Conservation (phyloP, 92 coral and sea anemone species). For the Bergia sp. region DNA sequence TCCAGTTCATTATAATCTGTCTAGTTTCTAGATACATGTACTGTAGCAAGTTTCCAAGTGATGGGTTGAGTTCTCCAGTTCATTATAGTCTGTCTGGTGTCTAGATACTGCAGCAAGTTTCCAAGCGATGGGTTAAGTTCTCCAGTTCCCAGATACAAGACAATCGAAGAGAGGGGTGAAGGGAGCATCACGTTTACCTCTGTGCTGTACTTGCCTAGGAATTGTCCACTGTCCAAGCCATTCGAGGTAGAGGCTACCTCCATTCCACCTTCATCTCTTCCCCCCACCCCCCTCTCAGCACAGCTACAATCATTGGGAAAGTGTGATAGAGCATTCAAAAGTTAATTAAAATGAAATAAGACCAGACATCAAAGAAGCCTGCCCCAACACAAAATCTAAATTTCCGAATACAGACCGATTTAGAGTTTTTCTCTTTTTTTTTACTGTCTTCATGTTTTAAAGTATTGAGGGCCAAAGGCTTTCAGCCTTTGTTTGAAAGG, state of each 20-base stretch:
- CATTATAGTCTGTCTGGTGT: not conserved
- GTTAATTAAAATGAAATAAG: not conserved
- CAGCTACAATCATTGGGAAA: no score
- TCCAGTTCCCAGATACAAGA: conserved; percentile 58
- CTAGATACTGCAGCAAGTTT: conserved; percentile 73
- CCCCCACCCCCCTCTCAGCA: not conserved
- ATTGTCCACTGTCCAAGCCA: conserved; percentile 73
- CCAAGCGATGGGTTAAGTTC: conserved; percentile 64
- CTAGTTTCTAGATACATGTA: conserved; percentile 43
- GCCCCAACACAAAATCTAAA: no score
- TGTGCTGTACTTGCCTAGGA: conserved; percentile 67
- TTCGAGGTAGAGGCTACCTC: conserved; percentile 52
- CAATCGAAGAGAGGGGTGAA: conserved; percentile 32
- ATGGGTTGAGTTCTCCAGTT: conserved; percentile 56
- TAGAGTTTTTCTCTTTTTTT: no score
- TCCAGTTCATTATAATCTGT: conserved; percentile 34
- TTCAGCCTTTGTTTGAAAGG: no score
- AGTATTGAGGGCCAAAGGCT: no score
- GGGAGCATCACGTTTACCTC: conserved; percentile 44
- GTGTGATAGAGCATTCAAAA: not conserved
- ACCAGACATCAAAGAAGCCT: no score
- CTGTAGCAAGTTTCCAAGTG: conserved; percentile 68
- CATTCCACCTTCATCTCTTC: not conserved
- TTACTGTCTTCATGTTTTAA: no score
- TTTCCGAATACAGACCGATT: no score